These are phyloP conservation scores for Neodiprion fabricii DNA, from an alignment of 1,140 invertebrate species.

Conservation along the genomic window DNA sequence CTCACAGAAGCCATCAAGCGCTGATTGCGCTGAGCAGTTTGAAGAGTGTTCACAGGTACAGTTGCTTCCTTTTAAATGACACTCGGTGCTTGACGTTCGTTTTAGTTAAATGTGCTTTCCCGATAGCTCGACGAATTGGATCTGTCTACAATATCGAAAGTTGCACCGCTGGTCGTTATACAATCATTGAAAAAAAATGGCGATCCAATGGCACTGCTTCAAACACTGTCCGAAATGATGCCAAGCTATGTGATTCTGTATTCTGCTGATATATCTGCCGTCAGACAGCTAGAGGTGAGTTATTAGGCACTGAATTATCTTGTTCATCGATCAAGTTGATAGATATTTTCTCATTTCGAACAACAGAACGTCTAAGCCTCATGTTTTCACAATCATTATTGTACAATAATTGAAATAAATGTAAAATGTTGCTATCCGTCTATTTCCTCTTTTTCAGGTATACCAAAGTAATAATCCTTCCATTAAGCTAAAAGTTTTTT, in stretches of 20 bases:
- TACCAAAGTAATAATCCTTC: slow-evolving; percentile 70
- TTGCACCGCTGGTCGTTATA: slow-evolving; percentile 72
- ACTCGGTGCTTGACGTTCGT: slow-evolving; percentile 3
- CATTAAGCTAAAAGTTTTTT: slow-evolving; percentile 78
- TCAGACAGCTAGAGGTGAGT: slow-evolving; percentile 85
- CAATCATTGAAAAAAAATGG: slow-evolving; percentile 78
- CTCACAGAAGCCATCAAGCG: slow-evolving; percentile 62
- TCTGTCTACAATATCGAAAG: slow-evolving; percentile 63
- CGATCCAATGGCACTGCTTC: slow-evolving; percentile 72
- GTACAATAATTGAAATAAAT: slow-evolving; percentile 13
- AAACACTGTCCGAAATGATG: slow-evolving; percentile 70
- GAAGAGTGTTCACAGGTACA: slow-evolving; percentile 72
- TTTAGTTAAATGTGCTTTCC: slow-evolving; percentile 14
- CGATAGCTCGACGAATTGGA: slow-evolving; percentile 70
- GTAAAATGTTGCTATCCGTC: slow-evolving; percentile 17
- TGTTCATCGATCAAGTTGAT: slow-evolving; percentile 12
- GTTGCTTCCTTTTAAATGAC: slow-evolving; percentile 23
- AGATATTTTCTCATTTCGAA: background rate
- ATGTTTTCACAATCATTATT: background rate
- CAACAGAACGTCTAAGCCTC: too few species aligned
- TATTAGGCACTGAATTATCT: slow-evolving; percentile 12
- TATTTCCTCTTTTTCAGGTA: slow-evolving; percentile 64
- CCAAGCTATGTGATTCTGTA: slow-evolving; percentile 91
- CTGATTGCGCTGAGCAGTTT: slow-evolving; percentile 60
- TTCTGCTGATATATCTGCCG: slow-evolving; percentile 84